Percentiles rank a stretch among this genome's conserved stretches.
Conservation (phyloP, 2,888 invertebrate species). For the Cheilosia pagana region DNA sequence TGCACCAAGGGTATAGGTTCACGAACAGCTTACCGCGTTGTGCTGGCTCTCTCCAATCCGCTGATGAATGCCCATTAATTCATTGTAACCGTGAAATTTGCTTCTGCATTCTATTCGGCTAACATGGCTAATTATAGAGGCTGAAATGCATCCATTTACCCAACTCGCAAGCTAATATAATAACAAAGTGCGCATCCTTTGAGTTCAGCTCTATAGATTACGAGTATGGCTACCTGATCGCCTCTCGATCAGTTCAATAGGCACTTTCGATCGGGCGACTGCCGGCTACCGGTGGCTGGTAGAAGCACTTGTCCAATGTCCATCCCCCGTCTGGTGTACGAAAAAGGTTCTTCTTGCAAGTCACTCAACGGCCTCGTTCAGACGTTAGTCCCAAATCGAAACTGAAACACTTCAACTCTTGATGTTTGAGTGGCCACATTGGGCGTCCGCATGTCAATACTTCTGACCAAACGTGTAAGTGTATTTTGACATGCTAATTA, state of each 20-base stretch:
- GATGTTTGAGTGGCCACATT: conserved; percentile 67
- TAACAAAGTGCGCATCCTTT: conserved; percentile 65
- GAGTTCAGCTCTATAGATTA: conserved; percentile 10
- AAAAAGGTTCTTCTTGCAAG: conserved; percentile 57
- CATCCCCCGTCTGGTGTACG: conserved; percentile 36
- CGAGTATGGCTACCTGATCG: conserved; percentile 53
- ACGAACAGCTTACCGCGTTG: not conserved
- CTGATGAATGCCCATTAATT: conserved; percentile 29
- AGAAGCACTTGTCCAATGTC: conserved; percentile 58
- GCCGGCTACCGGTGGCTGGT: conserved; percentile 38
- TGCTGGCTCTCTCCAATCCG: not conserved
- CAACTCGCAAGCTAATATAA: conserved; percentile 70
- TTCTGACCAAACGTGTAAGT: conserved; percentile 73
- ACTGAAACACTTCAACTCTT: conserved; percentile 62
- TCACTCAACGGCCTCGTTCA: conserved; percentile 52
- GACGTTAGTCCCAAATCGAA: conserved; percentile 44
- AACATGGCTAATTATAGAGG: conserved; percentile 67
- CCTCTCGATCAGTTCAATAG: conserved; percentile 67
- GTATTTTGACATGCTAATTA: conserved; percentile 81
- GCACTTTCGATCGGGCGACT: conserved; percentile 57
- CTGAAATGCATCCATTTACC: conserved; percentile 72
- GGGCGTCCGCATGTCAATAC: conserved; percentile 69
- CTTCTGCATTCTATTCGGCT: conserved; percentile 53
- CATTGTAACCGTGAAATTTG: conserved; percentile 34
- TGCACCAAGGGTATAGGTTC: too few relatives aligned